Percentiles rank a stretch among this genome's conserved stretches.
phyloP scores from a whole-genome alignment of 2,113 vertebrate species.

The Craseonycteris thonglongyai region DNA sequence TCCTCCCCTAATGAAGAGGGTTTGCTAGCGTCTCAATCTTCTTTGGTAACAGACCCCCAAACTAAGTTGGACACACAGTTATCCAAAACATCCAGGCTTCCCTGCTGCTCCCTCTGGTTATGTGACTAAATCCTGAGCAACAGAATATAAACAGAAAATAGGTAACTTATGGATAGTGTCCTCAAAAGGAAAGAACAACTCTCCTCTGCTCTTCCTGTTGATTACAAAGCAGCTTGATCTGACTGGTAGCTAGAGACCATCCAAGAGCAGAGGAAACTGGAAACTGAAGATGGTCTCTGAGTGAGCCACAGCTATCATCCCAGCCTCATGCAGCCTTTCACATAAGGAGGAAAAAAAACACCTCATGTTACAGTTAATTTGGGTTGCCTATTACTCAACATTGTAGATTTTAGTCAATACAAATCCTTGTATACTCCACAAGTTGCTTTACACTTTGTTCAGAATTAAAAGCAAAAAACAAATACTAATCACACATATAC shows the following conservation, averaged over 20 bases:
- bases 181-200: not conserved
- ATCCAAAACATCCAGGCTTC: not conserved
- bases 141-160: not conserved
- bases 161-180: not conserved
- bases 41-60: not conserved
- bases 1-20: not conserved
- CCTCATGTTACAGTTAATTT: not conserved
- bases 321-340: not conserved
- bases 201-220: not conserved
- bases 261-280: not conserved
- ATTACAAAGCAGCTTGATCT: not conserved
- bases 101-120: not conserved
- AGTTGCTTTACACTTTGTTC: not conserved
- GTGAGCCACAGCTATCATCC: not conserved
- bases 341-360: not conserved
- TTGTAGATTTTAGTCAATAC: not conserved
- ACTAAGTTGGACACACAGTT: not conserved
- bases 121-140: not conserved
- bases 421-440: not conserved
- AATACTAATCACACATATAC: not conserved
- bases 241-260: not conserved
- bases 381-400: not conserved
- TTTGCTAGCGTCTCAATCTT: not conserved
- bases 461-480: not conserved
- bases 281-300: not conserved